Percentiles rank a stretch among this genome's conserved stretches.
Evolutionary conservation across 2,113 vertebrate genomes (phyloP).

Genomic region (Gavialis gangeticus): DNA sequence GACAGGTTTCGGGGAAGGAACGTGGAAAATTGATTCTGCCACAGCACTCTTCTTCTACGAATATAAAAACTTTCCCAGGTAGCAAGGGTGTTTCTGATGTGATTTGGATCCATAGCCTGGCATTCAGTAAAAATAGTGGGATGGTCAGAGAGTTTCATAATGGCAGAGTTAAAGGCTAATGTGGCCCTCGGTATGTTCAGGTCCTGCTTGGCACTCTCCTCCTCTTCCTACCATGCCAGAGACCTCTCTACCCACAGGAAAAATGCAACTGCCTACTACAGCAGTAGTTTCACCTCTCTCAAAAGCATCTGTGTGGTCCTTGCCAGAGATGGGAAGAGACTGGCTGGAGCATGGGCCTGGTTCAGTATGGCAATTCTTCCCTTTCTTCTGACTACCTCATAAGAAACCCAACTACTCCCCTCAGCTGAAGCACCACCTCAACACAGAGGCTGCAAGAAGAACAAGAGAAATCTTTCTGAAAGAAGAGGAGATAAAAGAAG

Average conservation of each 20-base stretch:
- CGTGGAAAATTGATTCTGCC: not conserved
- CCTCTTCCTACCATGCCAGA: not conserved
- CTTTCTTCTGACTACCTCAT: not conserved
- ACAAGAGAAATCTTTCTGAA: not conserved
- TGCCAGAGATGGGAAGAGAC: not conserved
- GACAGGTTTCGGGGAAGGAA: not conserved
- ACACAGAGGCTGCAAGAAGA: not conserved
- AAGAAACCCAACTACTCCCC: not conserved
- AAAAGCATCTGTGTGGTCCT: not conserved
- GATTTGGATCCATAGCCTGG: not conserved
- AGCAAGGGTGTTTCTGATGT: not conserved
- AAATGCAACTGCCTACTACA: not conserved
- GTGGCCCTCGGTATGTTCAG: not conserved
- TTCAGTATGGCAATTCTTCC: not conserved
- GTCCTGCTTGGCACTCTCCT: not conserved
- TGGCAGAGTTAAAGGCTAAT: not conserved
- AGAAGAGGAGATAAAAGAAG: not conserved
- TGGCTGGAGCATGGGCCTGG: not conserved
- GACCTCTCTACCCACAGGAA: not conserved
- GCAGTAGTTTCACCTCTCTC: not conserved
- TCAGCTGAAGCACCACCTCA: not conserved
- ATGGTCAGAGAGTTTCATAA: not conserved
- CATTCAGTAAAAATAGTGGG: not conserved
- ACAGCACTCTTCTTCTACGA: not conserved
- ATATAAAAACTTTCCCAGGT: not conserved